phyloP scores from a whole-genome alignment of 2,888 invertebrate species.

The Leptinotarsa haldemani region DNA sequence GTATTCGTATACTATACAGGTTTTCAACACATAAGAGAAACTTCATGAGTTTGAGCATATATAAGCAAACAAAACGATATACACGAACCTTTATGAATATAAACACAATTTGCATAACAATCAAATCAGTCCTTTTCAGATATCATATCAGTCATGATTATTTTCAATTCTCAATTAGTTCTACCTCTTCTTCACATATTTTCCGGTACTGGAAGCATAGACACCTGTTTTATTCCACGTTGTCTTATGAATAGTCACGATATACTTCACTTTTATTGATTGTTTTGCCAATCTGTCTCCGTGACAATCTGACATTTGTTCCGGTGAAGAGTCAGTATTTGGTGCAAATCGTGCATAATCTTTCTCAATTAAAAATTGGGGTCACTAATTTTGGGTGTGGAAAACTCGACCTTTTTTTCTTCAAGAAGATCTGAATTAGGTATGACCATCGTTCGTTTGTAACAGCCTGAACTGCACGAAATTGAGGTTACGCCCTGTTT shows the following conservation, averaged over 20 bases:
- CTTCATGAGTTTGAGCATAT: no score
- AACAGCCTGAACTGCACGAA: constrained; percentile 30
- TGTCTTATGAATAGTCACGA: background rate
- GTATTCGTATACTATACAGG: no score
- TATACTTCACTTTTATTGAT: background rate
- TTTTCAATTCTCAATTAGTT: no score
- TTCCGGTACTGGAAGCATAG: background rate
- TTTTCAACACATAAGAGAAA: no score
- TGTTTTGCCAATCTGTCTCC: background rate
- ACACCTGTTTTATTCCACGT: background rate
- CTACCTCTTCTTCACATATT: background rate
- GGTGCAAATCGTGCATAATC: constrained; percentile 13
- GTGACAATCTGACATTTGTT: constrained; percentile 1
- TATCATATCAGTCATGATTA: no score
- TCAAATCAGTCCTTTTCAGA: no score
- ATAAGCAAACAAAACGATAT: no score
- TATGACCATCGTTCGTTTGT: constrained; percentile 45
- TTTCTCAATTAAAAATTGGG: constrained; percentile 53
- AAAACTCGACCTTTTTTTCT: constrained; percentile 41
- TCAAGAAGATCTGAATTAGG: constrained; percentile 48
- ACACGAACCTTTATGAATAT: no score
- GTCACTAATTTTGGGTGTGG: constrained; percentile 59
- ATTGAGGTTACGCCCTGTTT: constrained; percentile 42
- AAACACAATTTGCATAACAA: no score
- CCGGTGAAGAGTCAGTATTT: background rate